Conservation (phyloP, 2,888 invertebrate species). For the Hypomecis punctinalis region DNA sequence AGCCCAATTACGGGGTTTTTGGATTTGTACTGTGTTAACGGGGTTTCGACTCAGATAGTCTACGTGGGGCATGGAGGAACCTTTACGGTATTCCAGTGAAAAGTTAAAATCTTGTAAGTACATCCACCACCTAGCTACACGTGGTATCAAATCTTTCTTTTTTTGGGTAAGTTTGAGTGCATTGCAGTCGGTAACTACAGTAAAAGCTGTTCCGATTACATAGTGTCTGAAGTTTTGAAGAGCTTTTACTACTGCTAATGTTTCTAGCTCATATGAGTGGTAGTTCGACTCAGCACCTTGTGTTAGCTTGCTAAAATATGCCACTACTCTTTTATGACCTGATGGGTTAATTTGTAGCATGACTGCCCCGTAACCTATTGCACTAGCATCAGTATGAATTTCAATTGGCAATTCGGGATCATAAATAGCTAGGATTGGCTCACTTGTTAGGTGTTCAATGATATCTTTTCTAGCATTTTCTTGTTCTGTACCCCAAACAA, state of each 20-base stretch:
- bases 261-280: slow-evolving; percentile 43
- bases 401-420: slow-evolving; percentile 31
- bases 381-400: slow-evolving; percentile 29
- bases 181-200: slow-evolving; percentile 49
- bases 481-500: no score
- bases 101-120: slow-evolving; percentile 47
- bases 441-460: slow-evolving; percentile 28
- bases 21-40: background rate
- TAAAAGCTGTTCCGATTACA: slow-evolving; percentile 40
- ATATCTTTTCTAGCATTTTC: no score
- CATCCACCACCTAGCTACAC: slow-evolving; percentile 48
- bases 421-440: slow-evolving; percentile 37
- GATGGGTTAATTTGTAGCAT: slow-evolving; percentile 27
- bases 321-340: slow-evolving; percentile 21
- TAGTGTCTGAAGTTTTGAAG: slow-evolving; percentile 46
- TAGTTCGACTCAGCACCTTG: no score
- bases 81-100: slow-evolving; percentile 42
- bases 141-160: slow-evolving; percentile 45
- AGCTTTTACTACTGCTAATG: slow-evolving; percentile 40
- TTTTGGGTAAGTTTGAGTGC: slow-evolving; percentile 41
- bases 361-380: slow-evolving; percentile 36
- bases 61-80: slow-evolving; percentile 40
- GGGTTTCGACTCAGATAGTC: slow-evolving; percentile 33
- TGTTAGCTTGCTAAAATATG: no score
- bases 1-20: slow-evolving; percentile 37